Evolutionary conservation across 2,113 vertebrate species (phyloP), one percentile per base, ranked within the genome.

Genomic region (Nothoprocta pentlandii): DNA sequence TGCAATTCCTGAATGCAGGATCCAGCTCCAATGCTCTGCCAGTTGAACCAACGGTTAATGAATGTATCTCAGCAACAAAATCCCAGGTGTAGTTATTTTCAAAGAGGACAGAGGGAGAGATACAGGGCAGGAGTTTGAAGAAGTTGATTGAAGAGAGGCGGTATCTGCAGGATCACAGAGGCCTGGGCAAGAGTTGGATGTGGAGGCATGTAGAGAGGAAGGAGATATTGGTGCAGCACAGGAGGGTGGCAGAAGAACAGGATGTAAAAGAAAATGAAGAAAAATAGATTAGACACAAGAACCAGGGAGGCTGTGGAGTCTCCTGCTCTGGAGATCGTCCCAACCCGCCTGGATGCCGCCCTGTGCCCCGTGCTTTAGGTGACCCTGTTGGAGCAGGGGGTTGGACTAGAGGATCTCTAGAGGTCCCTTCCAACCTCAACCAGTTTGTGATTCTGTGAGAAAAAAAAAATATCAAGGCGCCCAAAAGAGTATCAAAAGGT

Each of bases 121-220:
- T 67, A 68, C 46, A 46, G 59, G 71, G 30, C 12, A 63, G 36
- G 21, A 2, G 8, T 47, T 36, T 26, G 15, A 23, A 77, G 59
- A 54, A 86, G 56, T 28, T 62, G 30, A 6, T 67, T 41, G 28
- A 51, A 81, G 63, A 56, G 44, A 62, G 9, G 44, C 75, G 9
- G 10, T 1, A 1, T 49, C 39, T 3, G 0, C 21, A 41, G 39
- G 15, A 62, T 30, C 0, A 0, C 19, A 54, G 63, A 36, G 7
- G 1, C 41, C 42, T 39, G 15, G 26, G 53, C 32, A 85, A 82
- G 63, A 66, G 14, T 1, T 13, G 32, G 46, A 32, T 3, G 22
- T 46, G 7, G 26, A 85, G 6, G 9, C 4, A 46, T 42, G 36
- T 69, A 54, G 25, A 23, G 30, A 80, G 10, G 23, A 20, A 42